These are phyloP conservation scores for Lacerta agilis DNA, from an alignment of 2,797 vertebrate species.

Conservation along the genomic window DNA sequence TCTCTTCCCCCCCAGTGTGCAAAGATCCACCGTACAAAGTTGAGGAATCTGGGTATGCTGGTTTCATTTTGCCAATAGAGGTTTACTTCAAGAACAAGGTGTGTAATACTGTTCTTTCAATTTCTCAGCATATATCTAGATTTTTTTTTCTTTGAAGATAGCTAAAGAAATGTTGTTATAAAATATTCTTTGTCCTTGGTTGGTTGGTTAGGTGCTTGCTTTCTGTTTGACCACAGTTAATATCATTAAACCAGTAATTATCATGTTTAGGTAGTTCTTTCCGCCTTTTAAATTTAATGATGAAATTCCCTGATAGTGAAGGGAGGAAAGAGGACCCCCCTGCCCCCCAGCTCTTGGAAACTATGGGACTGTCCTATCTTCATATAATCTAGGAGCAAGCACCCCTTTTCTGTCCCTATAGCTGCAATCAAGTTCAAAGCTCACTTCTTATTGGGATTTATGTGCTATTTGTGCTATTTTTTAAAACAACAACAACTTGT, in stretches of 20 bases:
- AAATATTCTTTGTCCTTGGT: background rate
- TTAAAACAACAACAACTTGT: background rate
- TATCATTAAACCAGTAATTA: background rate
- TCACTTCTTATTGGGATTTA: background rate
- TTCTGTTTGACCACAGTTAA: background rate
- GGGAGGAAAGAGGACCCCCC: too few species aligned
- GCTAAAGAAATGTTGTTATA: background rate
- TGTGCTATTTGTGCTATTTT: background rate
- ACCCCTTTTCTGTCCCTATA: background rate
- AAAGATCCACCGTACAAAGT: conserved; percentile 99
- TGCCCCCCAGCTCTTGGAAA: too few species aligned
- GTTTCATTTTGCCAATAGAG: conserved; percentile 98
- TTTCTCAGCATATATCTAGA: conserved; percentile 4
- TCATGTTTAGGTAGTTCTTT: too few species aligned
- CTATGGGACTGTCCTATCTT: too few species aligned
- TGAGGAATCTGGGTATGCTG: conserved; percentile 98
- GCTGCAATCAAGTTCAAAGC: background rate
- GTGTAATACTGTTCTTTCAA: conserved; percentile 53
- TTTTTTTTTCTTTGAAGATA: background rate
- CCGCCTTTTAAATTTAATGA: too few species aligned
- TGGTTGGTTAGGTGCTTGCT: background rate
- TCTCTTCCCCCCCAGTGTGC: conserved; percentile 85
- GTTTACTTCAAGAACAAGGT: conserved; percentile 99
- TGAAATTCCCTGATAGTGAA: too few species aligned
- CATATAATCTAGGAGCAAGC: background rate